These are phyloP conservation scores for Eupristina koningsbergeri DNA, from an alignment of 1,140 invertebrate genomes.

Conservation along the genomic window DNA sequence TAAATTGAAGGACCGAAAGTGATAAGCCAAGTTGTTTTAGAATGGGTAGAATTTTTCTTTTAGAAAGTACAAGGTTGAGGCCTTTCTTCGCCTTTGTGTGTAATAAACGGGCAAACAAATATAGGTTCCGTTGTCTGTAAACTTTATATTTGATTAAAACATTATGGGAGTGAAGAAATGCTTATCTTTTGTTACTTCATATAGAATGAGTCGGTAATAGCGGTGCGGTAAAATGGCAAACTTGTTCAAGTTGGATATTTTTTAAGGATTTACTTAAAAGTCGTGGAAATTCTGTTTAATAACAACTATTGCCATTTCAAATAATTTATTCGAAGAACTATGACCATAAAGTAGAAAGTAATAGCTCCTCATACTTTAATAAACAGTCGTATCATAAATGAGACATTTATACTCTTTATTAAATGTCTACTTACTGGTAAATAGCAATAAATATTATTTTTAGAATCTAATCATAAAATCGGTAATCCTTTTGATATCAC, in stretches of 20 bases:
- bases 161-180: neutral
- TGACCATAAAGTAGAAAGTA: neutral
- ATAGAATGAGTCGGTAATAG: neutral
- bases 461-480: neutral
- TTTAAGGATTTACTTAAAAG: neutral
- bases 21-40: constrained; percentile 11
- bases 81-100: neutral
- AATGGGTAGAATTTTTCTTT: constrained; percentile 24
- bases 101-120: neutral
- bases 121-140: neutral
- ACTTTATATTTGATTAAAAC: constrained; percentile 13
- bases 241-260: neutral
- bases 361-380: neutral
- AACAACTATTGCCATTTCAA: neutral
- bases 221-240: too few species aligned
- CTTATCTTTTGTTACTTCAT: constrained; percentile 16
- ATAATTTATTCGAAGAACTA: neutral
- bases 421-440: neutral
- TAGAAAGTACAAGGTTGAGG: constrained; percentile 43
- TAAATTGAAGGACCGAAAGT: neutral
- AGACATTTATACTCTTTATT: neutral
- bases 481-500: neutral
- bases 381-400: neutral
- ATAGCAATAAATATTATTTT: neutral
- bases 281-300: neutral